Base-by-base conservation (phyloP, 2,888 invertebrate genomes). In the Agapetus fuscipes region DNA sequence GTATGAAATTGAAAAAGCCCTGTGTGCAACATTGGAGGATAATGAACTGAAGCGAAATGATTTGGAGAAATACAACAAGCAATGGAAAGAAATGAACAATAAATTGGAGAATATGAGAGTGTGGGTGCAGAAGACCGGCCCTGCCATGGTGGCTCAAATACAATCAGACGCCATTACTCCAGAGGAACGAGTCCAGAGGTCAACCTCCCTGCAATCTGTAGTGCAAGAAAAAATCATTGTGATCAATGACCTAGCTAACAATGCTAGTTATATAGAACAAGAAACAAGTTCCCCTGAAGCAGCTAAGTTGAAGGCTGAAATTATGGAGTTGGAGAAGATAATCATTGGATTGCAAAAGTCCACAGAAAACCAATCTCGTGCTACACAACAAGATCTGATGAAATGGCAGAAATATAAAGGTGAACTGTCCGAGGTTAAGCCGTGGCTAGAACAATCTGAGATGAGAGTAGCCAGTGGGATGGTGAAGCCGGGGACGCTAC, bases 381-480 rank as follows among this genome's bases (percentile, higher is more conserved):
- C 80, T 2, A 80, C 88, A 1, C 74, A 78, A 46, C 78, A 82
- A 52, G 89, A 91, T 56, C 66, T 91, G 31, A 76, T 78, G 25
- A 84, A 83, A 48, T 91, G 89, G 86, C 81, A 88, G 55, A 78
- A 80, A 52, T 90, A 89, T 60, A 86, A 90, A 61, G 72, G 76
- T 30, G 81, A 78, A 38, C 72, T 90, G 17, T 75, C 82, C 43
- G 79, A 84, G 58, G 76, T 93, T 34, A 83, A 84, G 56, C 90
- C 91, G 1, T 89, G 91, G 83, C 76, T 95, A 39, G 86, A 90
- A 57, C 76, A 85, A 56, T 85, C 87, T 12, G 93, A 94, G 65
- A 62, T 80, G n/a, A 83, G 82, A 63, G 73, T 88, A 16, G 74
- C 79, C 12, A 72, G 72, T 45, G 76, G 79, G 15, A 59, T 79